Percentiles rank a stretch among this genome's conserved stretches.
Evolutionary conservation across 2,113 vertebrate species (phyloP).

Genomic region (Panurus biarmicus): DNA sequence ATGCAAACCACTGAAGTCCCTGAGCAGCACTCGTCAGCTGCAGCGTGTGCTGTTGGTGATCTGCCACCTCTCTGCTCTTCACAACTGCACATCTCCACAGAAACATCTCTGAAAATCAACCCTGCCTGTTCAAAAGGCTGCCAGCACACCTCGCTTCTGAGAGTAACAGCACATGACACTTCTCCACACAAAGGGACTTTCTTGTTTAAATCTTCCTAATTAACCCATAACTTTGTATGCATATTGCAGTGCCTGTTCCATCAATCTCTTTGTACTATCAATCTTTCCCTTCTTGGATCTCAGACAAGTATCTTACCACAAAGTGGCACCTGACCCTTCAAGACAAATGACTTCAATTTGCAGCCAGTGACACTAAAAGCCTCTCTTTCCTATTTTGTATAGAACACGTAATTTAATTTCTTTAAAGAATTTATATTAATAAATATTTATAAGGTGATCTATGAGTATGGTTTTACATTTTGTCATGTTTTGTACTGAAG

Average conservation of each 20-base stretch:
- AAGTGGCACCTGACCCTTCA: constrained; percentile 67
- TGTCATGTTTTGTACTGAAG: constrained; percentile 4
- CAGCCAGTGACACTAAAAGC: constrained; percentile 65
- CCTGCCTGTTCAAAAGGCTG: constrained; percentile 12
- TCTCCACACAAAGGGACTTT: constrained; percentile 46
- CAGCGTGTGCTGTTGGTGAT: neutral
- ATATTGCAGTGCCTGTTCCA: constrained; percentile 54
- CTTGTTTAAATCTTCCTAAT: constrained; percentile 65
- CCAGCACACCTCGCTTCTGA: neutral
- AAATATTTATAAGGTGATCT: constrained; percentile 69
- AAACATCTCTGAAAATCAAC: constrained; percentile 1
- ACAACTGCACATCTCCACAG: neutral
- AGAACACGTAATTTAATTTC: constrained; percentile 59
- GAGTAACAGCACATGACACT: neutral
- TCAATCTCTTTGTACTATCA: constrained; percentile 63
- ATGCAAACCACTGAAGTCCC: neutral
- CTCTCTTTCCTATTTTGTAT: constrained; percentile 48
- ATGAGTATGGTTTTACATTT: constrained; percentile 52
- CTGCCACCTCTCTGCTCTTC: neutral
- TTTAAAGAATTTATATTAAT: constrained; percentile 64
- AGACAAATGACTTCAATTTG: constrained; percentile 73
- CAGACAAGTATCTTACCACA: constrained; percentile 55
- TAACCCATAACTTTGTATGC: constrained; percentile 53
- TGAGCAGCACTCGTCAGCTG: neutral
- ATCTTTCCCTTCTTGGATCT: constrained; percentile 62